Conservation (phyloP, 2,113 vertebrate genomes). For the Rousettus leschenaultii region DNA sequence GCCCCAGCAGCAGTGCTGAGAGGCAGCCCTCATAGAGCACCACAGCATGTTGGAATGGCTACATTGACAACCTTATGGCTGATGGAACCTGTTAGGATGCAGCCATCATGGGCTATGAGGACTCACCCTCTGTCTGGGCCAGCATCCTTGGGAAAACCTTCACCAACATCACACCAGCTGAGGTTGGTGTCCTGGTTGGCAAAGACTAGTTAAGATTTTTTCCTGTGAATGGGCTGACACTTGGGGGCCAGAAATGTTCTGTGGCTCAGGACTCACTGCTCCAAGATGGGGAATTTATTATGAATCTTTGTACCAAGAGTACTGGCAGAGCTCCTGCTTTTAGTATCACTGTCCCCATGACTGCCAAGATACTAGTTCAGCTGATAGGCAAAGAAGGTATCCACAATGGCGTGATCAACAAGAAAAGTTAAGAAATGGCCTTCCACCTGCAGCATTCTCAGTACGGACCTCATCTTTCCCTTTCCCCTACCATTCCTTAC, state of each 20-base stretch:
- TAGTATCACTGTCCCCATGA: neutral
- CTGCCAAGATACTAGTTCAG: constrained; percentile 37
- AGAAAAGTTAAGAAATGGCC: constrained; percentile 23
- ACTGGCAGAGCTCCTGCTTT: neutral
- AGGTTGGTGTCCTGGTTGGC: constrained; percentile 67
- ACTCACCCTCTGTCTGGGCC: neutral
- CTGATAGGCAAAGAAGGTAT: constrained; percentile 14
- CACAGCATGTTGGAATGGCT: neutral
- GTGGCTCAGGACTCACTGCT: constrained; percentile 77
- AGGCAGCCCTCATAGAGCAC: neutral
- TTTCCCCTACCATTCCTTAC: neutral
- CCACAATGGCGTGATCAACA: constrained; percentile 4
- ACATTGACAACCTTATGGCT: neutral
- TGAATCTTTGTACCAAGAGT: constrained; percentile 69
- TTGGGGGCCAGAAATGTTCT: constrained; percentile 79
- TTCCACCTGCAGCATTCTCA: neutral
- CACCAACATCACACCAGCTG: constrained; percentile 46
- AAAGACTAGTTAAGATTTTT: constrained; percentile 73
- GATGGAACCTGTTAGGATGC: no score
- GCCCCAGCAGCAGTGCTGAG: neutral
- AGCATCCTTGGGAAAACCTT: neutral
- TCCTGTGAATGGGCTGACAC: constrained; percentile 74
- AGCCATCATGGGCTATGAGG: neutral
- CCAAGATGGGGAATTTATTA: constrained; percentile 65
- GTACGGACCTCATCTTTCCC: neutral